phyloP scores from a whole-genome alignment of 2,888 invertebrate genomes.

The Patella ulyssiponensis region DNA sequence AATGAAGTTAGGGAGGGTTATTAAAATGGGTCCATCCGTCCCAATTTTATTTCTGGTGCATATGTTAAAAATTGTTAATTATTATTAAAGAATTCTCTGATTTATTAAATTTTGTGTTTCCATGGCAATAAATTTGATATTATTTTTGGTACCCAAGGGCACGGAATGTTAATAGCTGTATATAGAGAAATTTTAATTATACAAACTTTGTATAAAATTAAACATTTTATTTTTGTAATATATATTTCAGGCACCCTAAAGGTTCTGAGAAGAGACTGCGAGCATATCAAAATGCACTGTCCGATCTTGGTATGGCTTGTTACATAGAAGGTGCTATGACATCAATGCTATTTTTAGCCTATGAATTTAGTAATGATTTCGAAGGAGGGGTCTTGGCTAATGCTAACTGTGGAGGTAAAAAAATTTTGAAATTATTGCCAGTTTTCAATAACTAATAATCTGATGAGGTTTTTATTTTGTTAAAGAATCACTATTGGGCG shows the following conservation, averaged over 20 bases:
- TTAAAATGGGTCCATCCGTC: too few species aligned
- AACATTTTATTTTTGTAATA: not conserved
- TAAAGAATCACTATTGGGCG: too few species aligned
- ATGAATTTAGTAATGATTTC: slow-evolving; percentile 60
- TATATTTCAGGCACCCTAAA: slow-evolving; percentile 40
- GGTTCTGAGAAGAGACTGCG: slow-evolving; percentile 53
- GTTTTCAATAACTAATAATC: too few species aligned
- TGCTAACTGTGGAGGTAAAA: slow-evolving; percentile 66
- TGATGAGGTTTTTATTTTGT: too few species aligned
- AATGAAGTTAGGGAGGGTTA: too few species aligned
- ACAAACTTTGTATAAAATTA: not conserved
- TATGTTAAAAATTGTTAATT: too few species aligned
- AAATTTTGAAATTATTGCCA: not conserved
- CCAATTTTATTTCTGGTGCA: too few species aligned
- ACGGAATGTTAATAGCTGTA: not conserved
- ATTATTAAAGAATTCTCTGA: not conserved
- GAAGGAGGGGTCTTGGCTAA: slow-evolving; percentile 58
- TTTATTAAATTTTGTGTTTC: not conserved
- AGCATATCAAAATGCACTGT: slow-evolving; percentile 49
- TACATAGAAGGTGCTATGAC: slow-evolving; percentile 64
- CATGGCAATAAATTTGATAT: too few species aligned
- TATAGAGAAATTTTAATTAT: not conserved
- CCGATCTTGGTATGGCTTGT: slow-evolving; percentile 58
- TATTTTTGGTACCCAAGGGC: not conserved
- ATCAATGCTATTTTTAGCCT: slow-evolving; percentile 57